phyloP scores from a whole-genome alignment of 2,113 vertebrate species.

The Cettia cetti region DNA sequence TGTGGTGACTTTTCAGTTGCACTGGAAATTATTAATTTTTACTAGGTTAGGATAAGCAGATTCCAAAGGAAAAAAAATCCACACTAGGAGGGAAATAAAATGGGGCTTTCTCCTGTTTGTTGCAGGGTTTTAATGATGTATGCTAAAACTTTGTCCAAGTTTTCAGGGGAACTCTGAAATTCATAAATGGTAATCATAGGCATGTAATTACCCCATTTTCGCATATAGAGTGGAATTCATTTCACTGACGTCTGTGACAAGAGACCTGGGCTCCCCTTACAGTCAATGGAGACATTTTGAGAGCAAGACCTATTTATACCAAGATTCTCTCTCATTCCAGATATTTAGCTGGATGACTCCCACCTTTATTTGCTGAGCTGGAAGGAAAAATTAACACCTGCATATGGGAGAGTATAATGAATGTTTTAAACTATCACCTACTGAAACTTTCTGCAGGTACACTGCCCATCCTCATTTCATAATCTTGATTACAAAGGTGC shows the following conservation, averaged over 20 bases:
- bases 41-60: background rate
- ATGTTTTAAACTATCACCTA: background rate
- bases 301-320: background rate
- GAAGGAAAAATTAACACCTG: background rate
- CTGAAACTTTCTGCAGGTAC: background rate
- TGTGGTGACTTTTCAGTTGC: background rate
- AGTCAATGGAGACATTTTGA: background rate
- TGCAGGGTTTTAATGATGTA: background rate
- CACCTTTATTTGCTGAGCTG: background rate
- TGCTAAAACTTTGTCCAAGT: background rate
- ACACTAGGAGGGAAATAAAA: background rate
- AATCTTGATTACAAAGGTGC: background rate
- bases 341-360: background rate
- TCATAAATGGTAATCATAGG: background rate
- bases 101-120: background rate
- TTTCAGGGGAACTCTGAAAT: background rate
- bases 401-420: background rate
- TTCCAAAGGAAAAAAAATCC: background rate
- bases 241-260: background rate
- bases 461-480: background rate
- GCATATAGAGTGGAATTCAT: background rate
- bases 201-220: background rate
- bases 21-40: background rate
- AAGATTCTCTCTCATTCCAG: background rate
- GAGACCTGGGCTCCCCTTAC: background rate